Evolutionary conservation across 2,113 vertebrate species (phyloP).

Genomic region (Mola mola): DNA sequence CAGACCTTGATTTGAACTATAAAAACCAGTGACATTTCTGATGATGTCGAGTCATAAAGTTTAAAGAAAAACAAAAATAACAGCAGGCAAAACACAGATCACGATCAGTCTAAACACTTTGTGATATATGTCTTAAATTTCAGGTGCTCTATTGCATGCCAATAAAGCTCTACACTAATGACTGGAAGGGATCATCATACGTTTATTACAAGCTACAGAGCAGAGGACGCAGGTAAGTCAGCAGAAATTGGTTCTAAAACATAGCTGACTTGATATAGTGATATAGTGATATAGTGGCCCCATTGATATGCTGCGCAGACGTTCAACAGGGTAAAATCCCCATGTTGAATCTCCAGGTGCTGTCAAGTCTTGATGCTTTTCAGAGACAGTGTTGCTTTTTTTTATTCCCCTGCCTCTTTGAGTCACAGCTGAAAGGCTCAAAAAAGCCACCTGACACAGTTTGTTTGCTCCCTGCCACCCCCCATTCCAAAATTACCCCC

Average conservation of each 20-base stretch:
- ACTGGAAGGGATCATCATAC: conserved; percentile 63
- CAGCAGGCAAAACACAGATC: no score
- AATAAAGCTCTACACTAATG: conserved; percentile 58
- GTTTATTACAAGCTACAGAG: conserved; percentile 65
- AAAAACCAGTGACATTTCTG: neutral
- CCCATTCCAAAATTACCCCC: conserved; percentile 26
- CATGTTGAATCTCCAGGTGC: conserved; percentile 31
- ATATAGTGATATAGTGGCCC: conserved; percentile 27
- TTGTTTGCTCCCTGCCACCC: conserved; percentile 18
- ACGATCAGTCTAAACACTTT: no score
- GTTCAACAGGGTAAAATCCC: conserved; percentile 44
- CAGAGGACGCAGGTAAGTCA: conserved; percentile 78
- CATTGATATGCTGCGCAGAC: conserved; percentile 39
- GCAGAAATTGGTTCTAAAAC: conserved; percentile 20
- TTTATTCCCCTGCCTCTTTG: conserved; percentile 67
- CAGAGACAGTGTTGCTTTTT: conserved; percentile 32
- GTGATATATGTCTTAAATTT: conserved; percentile 16
- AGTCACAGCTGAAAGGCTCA: conserved; percentile 52
- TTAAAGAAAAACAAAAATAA: no score
- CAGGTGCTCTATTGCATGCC: conserved; percentile 10
- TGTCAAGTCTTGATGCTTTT: conserved; percentile 54
- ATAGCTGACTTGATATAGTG: conserved; percentile 16
- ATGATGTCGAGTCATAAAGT: no score
- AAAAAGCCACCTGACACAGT: conserved; percentile 48
- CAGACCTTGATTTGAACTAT: neutral